Evolutionary conservation across 2,797 vertebrate genomes (phyloP), one percentile per base, ranked within the genome.

Genomic region (Octomys mimax): DNA sequence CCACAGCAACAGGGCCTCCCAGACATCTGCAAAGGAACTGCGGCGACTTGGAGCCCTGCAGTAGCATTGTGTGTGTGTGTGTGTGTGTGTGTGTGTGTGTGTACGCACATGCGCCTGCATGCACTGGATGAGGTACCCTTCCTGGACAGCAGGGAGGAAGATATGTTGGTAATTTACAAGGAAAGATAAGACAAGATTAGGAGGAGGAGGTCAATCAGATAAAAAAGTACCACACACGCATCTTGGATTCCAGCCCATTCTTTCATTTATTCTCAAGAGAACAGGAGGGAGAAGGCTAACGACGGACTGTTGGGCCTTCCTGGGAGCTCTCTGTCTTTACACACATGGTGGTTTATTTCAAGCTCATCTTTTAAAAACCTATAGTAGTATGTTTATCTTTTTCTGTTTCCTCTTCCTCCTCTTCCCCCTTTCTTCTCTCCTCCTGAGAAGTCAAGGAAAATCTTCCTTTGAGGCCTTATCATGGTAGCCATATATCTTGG

Each of bases 151-250:
- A 36, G 94, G 89, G 75, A 95, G n/a, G 33, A 81, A 77, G 82
- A 28, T 36, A 70, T 52, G 85, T 62, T 90, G 42, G 71, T 89
- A 78, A 92, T 89, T 95, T 89, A 81, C 82, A 93, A 94, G 80
- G 59, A 46, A 71, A 95, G 95, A 96, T 95, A 92, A 97, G 78
- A 52, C 49, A 36, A 39, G 82, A 89, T 90, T 86, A 82, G 66
- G 82, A 93, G 87, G 12, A 95, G 11, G 39, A 89, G 89, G 87
- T 96, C 81, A 86, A 94, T 95, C 94, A 97, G 96, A 97, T 97
- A 96, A 95, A 96, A 42, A 82, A 83, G 42, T n/a, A 49, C 71
- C 85, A 95, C 77, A 92, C 80, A 64, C 81, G 80, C 26, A 68
- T 57, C 59, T 85, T 91, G 92, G 92, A 93, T 77, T 91, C 71